Conservation (phyloP, 2,113 vertebrate genomes). For the Tapirus terrestris region DNA sequence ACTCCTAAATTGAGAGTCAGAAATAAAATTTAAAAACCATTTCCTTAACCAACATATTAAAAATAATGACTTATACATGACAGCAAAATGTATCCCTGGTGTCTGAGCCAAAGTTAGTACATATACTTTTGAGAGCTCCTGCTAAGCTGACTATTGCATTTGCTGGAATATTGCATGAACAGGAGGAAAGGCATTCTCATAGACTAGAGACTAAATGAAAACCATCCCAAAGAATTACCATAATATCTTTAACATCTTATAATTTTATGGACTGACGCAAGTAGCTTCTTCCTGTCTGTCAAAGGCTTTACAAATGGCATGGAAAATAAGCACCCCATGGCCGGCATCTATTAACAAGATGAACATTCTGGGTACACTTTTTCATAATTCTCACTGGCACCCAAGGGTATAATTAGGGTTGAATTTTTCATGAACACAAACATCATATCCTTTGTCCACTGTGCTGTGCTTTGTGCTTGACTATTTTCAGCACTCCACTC, state of each 20-base stretch:
- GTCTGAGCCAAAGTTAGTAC: neutral
- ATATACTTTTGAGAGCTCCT: neutral
- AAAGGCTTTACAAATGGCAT: slow-evolving; percentile 59
- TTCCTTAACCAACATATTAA: slow-evolving; percentile 34
- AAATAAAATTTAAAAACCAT: slow-evolving; percentile 21
- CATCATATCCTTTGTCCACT: slow-evolving; percentile 58
- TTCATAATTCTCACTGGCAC: slow-evolving; percentile 52
- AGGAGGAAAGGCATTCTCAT: neutral
- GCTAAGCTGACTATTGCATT: neutral
- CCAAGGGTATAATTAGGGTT: slow-evolving; percentile 55
- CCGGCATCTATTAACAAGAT: slow-evolving; percentile 43
- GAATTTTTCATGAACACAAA: slow-evolving; percentile 75
- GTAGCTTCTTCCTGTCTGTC: slow-evolving; percentile 16
- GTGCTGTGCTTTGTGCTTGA: slow-evolving; percentile 12
- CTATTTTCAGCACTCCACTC: neutral
- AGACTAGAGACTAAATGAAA: neutral
- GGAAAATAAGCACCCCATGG: slow-evolving; percentile 31
- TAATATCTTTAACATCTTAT: slow-evolving; percentile 23
- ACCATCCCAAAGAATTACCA: neutral
- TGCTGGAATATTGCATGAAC: neutral
- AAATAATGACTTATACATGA: slow-evolving; percentile 7
- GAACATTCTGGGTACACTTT: neutral
- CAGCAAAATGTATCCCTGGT: neutral
- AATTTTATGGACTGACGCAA: slow-evolving; percentile 41
- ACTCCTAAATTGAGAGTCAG: neutral